Base-by-base conservation (phyloP, 2,113 vertebrate genomes). In the Galemys pyrenaicus region DNA sequence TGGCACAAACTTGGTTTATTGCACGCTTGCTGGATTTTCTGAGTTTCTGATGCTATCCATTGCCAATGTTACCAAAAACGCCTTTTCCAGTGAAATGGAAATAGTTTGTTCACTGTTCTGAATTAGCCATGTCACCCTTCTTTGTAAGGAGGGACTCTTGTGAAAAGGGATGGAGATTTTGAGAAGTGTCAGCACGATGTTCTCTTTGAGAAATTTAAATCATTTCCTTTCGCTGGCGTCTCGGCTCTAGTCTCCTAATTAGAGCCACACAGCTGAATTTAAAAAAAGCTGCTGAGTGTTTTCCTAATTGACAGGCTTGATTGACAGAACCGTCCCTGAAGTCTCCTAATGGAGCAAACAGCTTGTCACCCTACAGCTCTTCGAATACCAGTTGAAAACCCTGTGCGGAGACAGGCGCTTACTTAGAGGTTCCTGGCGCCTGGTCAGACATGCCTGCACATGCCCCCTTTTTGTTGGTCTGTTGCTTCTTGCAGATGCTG, bases 281-380 rank as follows among this genome's bases (percentile, higher is more conserved):
- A 22, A 44, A 60, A 78, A 28, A 39, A 35, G 62, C 78, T 32
- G 41, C 65, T 1, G 26, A 41, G 46, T 89, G 91, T 81, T 94
- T 70, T 88, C 51, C 82, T 89, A 32, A 83, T 49, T 88, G 91
- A 74, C 92, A 89, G 91, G 26, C 65, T 44, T 68, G 93, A 96
- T 54, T 71, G 93, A 81, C 87, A 62, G 93, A 79, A 54, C 24
- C 10, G 87, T 60, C 89, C 92, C 89, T 0, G 41, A 70, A 44
- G 96, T 60, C 77, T 83, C 46, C 6, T 67, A 75, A 80, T 75
- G 89, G 96, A 95, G 89, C 95, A 91, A 79, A 78, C 89, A 78
- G 92, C 93, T 81, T 77, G 87, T 87, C 95, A 92, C 87, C 84
- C 54, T 22, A 51, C 46, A 51, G 49, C 49, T 51, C 49, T 51